Evolutionary conservation across 2,888 invertebrate species (phyloP).

Genomic region (Cheilosia urbana): DNA sequence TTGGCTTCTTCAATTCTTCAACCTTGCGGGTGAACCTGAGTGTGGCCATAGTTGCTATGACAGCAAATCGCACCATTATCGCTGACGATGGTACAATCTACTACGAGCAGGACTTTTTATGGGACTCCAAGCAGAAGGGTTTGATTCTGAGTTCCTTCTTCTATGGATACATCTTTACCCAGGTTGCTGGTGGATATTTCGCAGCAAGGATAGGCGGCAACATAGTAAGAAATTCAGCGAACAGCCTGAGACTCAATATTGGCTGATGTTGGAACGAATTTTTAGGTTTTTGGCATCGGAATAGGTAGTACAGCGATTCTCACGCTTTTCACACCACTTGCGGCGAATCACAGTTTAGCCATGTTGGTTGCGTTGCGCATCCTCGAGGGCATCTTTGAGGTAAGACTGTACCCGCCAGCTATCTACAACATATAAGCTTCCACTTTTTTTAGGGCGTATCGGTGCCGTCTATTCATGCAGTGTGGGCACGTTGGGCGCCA

Average conservation of each 20-base stretch:
- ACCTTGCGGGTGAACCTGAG: slow-evolving; percentile 94
- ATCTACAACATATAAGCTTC: not conserved
- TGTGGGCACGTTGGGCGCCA: slow-evolving; percentile 94
- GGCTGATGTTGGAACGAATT: slow-evolving; percentile 28
- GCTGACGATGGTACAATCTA: slow-evolving; percentile 87
- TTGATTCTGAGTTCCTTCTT: slow-evolving; percentile 94
- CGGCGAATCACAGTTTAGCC: slow-evolving; percentile 89
- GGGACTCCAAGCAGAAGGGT: slow-evolving; percentile 91
- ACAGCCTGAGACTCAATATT: too few relatives aligned
- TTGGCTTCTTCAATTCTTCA: slow-evolving; percentile 94
- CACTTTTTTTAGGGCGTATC: slow-evolving; percentile 80
- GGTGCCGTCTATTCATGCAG: slow-evolving; percentile 88
- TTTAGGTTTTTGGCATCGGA: slow-evolving; percentile 89
- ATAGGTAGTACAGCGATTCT: slow-evolving; percentile 91
- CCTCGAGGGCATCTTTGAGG: slow-evolving; percentile 92
- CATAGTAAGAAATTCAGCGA: slow-evolving; percentile 83
- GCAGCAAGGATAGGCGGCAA: slow-evolving; percentile 94
- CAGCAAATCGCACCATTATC: slow-evolving; percentile 87
- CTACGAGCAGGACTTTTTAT: slow-evolving; percentile 90
- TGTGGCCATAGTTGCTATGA: slow-evolving; percentile 98
- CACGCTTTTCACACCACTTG: slow-evolving; percentile 91
- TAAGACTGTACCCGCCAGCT: slow-evolving; percentile 77
- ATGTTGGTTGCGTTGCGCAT: slow-evolving; percentile 90
- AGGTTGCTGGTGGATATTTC: slow-evolving; percentile 92
- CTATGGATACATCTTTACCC: slow-evolving; percentile 94